Evolutionary conservation across 2,888 invertebrate genomes (phyloP).

Genomic region (Drepanosiphum platanoidis): DNA sequence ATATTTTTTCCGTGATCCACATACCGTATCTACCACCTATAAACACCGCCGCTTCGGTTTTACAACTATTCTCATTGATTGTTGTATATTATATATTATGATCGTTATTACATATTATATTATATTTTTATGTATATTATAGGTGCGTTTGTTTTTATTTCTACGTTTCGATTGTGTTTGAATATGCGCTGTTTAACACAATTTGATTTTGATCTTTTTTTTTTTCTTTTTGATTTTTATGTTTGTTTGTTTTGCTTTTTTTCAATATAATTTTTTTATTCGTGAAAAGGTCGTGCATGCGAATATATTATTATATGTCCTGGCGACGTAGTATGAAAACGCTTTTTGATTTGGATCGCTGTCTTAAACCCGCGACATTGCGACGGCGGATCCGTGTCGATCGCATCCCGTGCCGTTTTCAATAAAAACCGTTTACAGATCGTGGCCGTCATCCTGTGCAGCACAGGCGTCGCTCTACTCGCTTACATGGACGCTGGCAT

Average conservation of each 20-base stretch:
- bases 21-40: no score
- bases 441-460: conserved; percentile 92
- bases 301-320: background rate
- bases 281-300: background rate
- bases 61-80: no score
- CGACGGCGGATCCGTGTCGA: background rate
- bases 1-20: no score
- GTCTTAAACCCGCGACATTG: background rate
- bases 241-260: no score
- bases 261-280: background rate
- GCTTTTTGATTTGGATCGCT: conserved; percentile 18
- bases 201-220: background rate
- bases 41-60: no score
- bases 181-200: no score
- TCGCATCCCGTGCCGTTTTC: conserved; percentile 6
- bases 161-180: background rate
- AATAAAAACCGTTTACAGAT: conserved; percentile 73
- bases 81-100: no score
- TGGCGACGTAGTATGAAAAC: background rate
- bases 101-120: background rate
- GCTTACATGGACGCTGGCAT: conserved; percentile 94
- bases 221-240: background rate
- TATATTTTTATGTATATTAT: background rate
- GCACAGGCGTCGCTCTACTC: conserved; percentile 90
- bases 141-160: background rate